Conservation (phyloP, 37 sponge, comb jelly and placozoan genomes). For the Chondrosia reniformis region DNA sequence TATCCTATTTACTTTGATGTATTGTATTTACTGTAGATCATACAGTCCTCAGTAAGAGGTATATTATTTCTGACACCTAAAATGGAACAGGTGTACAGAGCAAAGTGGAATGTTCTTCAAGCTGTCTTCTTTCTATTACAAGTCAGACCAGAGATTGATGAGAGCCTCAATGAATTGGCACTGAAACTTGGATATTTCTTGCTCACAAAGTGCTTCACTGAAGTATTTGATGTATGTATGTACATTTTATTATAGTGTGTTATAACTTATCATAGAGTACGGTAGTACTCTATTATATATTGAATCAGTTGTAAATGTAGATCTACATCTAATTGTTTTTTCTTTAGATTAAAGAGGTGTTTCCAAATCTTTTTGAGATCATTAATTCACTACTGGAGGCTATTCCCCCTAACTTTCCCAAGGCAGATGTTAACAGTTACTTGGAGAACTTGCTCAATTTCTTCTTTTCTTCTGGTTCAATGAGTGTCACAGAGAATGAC, state of each 20-base stretch:
- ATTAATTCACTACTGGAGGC: neutral
- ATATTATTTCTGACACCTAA: neutral
- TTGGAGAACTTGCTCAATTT: constrained; percentile 4
- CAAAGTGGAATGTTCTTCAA: neutral
- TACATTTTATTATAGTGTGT: neutral
- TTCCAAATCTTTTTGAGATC: neutral
- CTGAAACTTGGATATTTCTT: neutral
- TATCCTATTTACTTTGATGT: too few relatives aligned
- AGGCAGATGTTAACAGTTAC: neutral
- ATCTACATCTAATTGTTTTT: too few relatives aligned
- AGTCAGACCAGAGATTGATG: neutral
- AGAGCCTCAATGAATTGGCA: neutral
- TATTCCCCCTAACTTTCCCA: neutral
- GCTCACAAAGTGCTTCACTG: neutral
- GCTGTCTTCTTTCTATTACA: constrained; percentile 12
- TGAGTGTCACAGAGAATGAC: constrained; percentile 24
- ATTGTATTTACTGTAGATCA: neutral
- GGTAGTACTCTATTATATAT: neutral
- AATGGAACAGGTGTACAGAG: neutral
- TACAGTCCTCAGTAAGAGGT: constrained; percentile 10
- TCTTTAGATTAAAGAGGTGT: neutral
- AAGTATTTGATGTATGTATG: neutral
- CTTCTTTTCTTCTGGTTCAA: constrained; percentile 45
- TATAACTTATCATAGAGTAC: neutral
- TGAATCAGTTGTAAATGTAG: too few relatives aligned